A percentile compares a stretch with the other conserved stretches of the same genome.
Conservation (phyloP, 2,113 vertebrate species). For the Colistium nudipinnis region DNA sequence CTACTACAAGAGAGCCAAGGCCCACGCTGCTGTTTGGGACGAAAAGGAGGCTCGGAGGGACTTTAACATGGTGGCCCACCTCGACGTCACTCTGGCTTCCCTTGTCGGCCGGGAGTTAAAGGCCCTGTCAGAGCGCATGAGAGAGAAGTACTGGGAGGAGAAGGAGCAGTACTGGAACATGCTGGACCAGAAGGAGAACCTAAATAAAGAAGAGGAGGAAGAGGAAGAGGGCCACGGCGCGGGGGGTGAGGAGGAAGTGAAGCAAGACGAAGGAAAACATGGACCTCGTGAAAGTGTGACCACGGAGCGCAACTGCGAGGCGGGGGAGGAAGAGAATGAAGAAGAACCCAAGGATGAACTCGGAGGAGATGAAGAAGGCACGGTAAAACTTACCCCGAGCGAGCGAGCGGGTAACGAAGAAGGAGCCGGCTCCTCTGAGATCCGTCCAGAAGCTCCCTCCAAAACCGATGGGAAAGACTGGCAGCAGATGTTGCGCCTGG, state of each 20-base stretch:
- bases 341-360: not conserved
- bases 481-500: conserved; percentile 86
- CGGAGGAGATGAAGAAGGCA: not conserved
- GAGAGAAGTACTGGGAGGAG: conserved; percentile 87
- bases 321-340: not conserved
- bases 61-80: conserved; percentile 81
- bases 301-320: not conserved
- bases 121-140: conserved; percentile 84
- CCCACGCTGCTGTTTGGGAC: conserved; percentile 87
- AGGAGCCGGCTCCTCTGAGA: not conserved
- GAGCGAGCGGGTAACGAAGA: conserved; percentile 30
- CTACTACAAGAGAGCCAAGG: conserved; percentile 89
- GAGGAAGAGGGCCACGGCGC: conserved; percentile 1
- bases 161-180: conserved; percentile 85
- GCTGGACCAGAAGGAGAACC: conserved; percentile 64
- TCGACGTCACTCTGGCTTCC: conserved; percentile 78
- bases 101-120: conserved; percentile 81
- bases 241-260: not conserved
- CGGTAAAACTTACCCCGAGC: not conserved
- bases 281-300: not conserved
- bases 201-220: not conserved
- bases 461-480: conserved; percentile 74
- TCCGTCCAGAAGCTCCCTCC: not conserved
- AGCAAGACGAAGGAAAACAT: not conserved
- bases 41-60: conserved; percentile 82